phyloP scores from a whole-genome alignment of 2,888 invertebrate species.

The Polydrusus tereticollis region DNA sequence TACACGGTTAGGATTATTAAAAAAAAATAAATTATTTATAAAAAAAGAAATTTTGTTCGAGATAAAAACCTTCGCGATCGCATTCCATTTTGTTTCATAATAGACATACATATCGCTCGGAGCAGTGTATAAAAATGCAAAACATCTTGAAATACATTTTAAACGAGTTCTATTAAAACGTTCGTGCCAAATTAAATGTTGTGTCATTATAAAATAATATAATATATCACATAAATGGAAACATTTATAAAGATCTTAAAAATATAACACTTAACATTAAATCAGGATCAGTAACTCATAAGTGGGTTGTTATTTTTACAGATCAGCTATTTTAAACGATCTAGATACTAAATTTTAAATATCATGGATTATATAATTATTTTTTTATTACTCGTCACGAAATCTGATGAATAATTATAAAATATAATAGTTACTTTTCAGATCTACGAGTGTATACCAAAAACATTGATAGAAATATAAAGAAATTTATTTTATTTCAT shows the following conservation, averaged over 20 bases:
- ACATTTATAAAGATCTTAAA: constrained; percentile 9
- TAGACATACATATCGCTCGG: not conserved
- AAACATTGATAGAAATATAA: not conserved
- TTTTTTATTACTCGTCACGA: not conserved
- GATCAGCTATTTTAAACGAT: constrained; percentile 1
- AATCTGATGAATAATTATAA: not conserved
- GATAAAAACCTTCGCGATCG: not conserved
- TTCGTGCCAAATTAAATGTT: not conserved
- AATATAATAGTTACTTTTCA: not conserved
- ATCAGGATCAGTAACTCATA: not conserved
- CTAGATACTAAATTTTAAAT: constrained; percentile 11
- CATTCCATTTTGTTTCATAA: constrained; percentile 2
- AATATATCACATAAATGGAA: constrained; percentile 1
- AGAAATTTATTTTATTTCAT: not conserved
- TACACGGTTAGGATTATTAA: too few species aligned
- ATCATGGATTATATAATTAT: constrained; percentile 3
- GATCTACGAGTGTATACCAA: not conserved
- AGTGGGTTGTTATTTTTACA: constrained; percentile 9
- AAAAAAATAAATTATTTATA: too few species aligned
- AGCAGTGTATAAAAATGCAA: constrained; percentile 17
- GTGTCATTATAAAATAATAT: constrained; percentile 8
- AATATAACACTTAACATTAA: constrained; percentile 1
- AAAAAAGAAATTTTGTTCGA: not conserved
- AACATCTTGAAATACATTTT: constrained; percentile 5
- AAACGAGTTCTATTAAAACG: not conserved